These are phyloP conservation scores for Marcusenius ussheri DNA, from an alignment of 2,113 vertebrate species.

Conservation along the genomic window DNA sequence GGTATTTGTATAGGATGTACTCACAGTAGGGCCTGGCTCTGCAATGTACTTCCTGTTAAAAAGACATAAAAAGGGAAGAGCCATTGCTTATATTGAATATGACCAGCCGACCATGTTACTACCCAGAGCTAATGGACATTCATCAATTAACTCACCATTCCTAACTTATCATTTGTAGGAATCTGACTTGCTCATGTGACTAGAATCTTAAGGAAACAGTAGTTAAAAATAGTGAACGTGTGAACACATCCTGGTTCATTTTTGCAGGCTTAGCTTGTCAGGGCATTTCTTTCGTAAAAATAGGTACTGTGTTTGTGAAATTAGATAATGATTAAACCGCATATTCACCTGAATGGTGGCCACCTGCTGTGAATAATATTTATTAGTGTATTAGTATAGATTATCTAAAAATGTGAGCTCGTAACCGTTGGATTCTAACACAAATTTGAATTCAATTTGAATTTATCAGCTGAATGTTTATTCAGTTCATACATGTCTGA, in stretches of 20 bases:
- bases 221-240: not conserved
- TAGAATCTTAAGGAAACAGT: not conserved
- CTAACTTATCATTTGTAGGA: not conserved
- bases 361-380: not conserved
- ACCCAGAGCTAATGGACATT: not conserved
- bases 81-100: not conserved
- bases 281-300: not conserved
- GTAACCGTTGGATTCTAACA: not conserved
- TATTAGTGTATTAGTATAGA: not conserved
- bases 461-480: not conserved
- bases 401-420: not conserved
- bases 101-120: not conserved
- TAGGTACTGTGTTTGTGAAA: not conserved
- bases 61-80: not conserved
- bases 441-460: not conserved
- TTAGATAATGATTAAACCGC: not conserved
- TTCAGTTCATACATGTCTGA: not conserved
- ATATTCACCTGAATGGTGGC: not conserved
- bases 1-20: not conserved
- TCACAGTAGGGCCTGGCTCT: constrained; percentile 5
- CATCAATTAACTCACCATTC: not conserved
- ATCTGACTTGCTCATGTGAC: not conserved
- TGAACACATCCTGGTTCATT: not conserved
- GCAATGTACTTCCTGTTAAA: constrained; percentile 12
- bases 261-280: not conserved